Base-by-base conservation (phyloP, 2,113 vertebrate species). In the Nanorana parkeri region DNA sequence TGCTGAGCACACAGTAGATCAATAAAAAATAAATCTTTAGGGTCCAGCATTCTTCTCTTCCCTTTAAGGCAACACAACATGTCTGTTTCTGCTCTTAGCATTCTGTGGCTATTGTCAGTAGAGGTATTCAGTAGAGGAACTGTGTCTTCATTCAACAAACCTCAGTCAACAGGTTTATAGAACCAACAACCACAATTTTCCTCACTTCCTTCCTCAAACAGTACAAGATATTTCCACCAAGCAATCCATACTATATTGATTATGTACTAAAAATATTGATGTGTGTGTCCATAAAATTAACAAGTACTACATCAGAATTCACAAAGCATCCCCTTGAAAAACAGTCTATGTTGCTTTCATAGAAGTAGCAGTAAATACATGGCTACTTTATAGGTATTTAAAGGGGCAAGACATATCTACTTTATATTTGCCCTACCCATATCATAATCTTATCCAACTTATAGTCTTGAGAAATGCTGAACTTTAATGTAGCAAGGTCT, bases 11-110 rank as follows among this genome's bases (percentile, higher is more conserved):
- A 75, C 51, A 58, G 47, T 23, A 56, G 71, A 75, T 82, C 47
- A 75, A 82, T 75, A 79, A 67, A 47, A 60, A 66, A 67, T 54
- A 75, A 67, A 81, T 74, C 26, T 56, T 74, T 81, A 74, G 24
- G 58, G 24, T 36, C 56, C 58, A 67, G 69, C 20, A 69, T 26
- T 68, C 24, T 19, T 32, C 26, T 68, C 13, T 81, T n/a, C 32
- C 68, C 29, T 52, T 21, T 61, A 28, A 21, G 68, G 64, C n/a
- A 36, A 68, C 63, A 52, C 24, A 36, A 68, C 17, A 26, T 64
- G 10, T 41, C 16, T 28, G 26, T 28, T n/a, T 36, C 55, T 58
- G 28, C 61, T 66, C 17, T 19, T 24, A 77, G 58, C 58, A 77
- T 28, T 24, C 32, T 16, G 47, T 63, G 60, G 20, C 23, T 64